These are phyloP conservation scores for Ariolimax columbianus DNA, from an alignment of 2,888 invertebrate genomes.

Conservation along the genomic window DNA sequence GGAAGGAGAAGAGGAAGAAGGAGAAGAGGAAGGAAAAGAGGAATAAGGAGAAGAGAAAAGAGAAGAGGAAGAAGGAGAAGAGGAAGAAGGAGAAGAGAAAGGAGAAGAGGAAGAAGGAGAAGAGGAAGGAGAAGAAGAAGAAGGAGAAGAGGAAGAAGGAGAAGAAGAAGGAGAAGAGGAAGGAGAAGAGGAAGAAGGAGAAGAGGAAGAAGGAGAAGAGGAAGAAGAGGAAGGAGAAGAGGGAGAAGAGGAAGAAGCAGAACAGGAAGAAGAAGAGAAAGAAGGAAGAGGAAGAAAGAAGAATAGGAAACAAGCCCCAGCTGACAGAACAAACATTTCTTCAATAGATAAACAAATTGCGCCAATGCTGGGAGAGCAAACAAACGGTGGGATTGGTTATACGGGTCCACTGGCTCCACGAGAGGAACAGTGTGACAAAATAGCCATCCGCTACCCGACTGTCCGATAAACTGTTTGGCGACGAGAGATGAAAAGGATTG, in stretches of 20 bases:
- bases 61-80: not conserved
- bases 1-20: not conserved
- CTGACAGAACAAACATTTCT: too few relatives aligned
- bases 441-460: too few relatives aligned
- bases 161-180: not conserved
- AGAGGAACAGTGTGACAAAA: too few relatives aligned
- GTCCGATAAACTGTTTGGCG: too few relatives aligned
- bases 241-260: not conserved
- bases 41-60: too few relatives aligned
- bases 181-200: not conserved
- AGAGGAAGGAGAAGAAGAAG: not conserved
- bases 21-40: not conserved
- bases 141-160: slow-evolving; percentile 1
- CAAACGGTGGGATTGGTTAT: too few relatives aligned
- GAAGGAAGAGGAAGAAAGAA: not conserved
- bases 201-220: not conserved
- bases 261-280: too few relatives aligned
- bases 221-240: not conserved
- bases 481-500: too few relatives aligned
- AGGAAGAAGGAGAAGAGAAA: not conserved
- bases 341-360: too few relatives aligned
- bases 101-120: not conserved
- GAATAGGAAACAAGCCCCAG: not conserved
- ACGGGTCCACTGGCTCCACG: too few relatives aligned
- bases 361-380: too few relatives aligned